These are phyloP conservation scores for Atlantisia rogersi DNA, from an alignment of 2,113 vertebrate species.

Conservation along the genomic window DNA sequence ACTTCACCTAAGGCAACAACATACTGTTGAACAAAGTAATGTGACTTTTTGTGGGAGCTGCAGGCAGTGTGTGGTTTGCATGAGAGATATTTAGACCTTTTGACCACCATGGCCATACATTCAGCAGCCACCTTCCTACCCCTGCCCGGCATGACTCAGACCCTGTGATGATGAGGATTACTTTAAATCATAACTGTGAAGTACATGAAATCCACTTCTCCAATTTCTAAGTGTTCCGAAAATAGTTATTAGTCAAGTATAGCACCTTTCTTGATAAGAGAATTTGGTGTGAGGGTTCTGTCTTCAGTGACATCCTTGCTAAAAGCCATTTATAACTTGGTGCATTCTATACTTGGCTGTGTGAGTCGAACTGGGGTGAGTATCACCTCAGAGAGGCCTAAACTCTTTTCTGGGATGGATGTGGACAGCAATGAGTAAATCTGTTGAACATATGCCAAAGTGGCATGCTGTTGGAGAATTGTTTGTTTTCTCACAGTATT, in stretches of 20 bases:
- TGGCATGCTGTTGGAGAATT: not conserved
- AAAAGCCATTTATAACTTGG: not conserved
- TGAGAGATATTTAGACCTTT: not conserved
- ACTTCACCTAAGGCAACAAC: not conserved
- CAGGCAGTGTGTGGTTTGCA: not conserved
- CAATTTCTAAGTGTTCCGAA: not conserved
- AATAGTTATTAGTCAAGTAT: not conserved
- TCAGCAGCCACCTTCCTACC: not conserved
- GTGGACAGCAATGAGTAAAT: not conserved
- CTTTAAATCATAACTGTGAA: not conserved
- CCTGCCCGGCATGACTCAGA: not conserved
- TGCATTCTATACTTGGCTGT: not conserved
- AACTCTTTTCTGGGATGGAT: not conserved
- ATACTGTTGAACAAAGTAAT: not conserved
- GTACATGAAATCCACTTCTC: not conserved
- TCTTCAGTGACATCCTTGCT: not conserved
- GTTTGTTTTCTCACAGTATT: not conserved
- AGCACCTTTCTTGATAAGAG: not conserved
- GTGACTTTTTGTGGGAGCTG: not conserved
- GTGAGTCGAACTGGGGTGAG: not conserved
- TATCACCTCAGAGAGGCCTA: not conserved
- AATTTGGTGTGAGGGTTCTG: not conserved
- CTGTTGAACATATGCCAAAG: rapidly evolving
- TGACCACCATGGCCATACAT: not conserved
- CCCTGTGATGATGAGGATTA: not conserved